phyloP scores from a whole-genome alignment of 2,113 vertebrate genomes.

The Carettochelys insculpta region DNA sequence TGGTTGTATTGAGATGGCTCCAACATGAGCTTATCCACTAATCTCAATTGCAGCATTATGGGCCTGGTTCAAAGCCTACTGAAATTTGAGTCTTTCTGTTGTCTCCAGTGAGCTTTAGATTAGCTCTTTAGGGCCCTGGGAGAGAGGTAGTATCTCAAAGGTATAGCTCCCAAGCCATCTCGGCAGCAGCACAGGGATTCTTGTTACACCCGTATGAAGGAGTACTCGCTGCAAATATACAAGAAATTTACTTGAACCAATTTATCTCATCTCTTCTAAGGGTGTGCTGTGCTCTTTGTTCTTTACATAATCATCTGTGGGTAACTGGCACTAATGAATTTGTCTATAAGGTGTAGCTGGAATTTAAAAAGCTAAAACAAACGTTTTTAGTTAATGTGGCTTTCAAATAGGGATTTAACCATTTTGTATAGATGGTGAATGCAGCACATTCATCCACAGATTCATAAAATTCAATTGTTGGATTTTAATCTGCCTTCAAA shows the following conservation, averaged over 20 bases:
- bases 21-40: fast-evolving
- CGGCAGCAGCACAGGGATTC: fast-evolving
- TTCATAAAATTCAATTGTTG: not conserved
- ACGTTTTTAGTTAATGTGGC: not conserved
- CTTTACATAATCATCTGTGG: not conserved
- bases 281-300: fast-evolving
- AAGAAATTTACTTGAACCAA: not conserved
- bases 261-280: not conserved
- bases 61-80: fast-evolving
- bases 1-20: not conserved
- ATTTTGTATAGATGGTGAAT: not conserved
- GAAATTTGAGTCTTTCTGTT: fast-evolving
- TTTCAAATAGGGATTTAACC: not conserved
- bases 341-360: not conserved
- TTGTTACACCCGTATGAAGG: not conserved
- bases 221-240: not conserved
- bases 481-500: not conserved
- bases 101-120: not conserved
- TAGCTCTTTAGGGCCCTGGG: not conserved
- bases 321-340: not conserved
- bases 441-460: not conserved
- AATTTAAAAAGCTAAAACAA: not conserved
- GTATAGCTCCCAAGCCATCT: fast-evolving
- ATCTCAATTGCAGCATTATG: fast-evolving
- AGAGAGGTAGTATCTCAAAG: not conserved